Evolutionary conservation across 2,113 vertebrate genomes (phyloP), one percentile per base, ranked within the genome.

Genomic region (Hemiscyllium ocellatum): DNA sequence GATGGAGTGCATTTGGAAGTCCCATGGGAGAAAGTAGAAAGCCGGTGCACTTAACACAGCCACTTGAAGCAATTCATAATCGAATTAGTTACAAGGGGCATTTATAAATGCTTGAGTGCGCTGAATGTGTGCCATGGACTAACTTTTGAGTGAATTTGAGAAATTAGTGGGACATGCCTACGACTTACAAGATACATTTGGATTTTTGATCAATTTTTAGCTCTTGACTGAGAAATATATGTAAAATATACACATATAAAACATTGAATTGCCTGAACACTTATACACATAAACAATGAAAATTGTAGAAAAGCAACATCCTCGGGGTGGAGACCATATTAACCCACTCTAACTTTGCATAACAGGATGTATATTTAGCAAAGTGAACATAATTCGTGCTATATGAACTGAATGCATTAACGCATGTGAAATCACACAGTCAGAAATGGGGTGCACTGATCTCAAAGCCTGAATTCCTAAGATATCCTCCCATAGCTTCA

Each of bases 11-110:
- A 83, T 83, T 83, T 42, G 20, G n/a, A 83, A 20, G 4, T 83
- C 80, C 17, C 80, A 83, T 42, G 37, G 37, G 80, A 19, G 37
- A 47, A 83, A 83, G 80, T 17, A 83, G 37, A 83, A 83, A 83
- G 17, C 19, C 47, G 17, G 20, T 20, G 37, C 80, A 83, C 37
- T 83, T 83, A 6, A 37, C 80, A 47, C 80, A 83, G 37, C 19
- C 37, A 83, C 80, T 83, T 83, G 80, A 83, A 83, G 37, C 80
- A 83, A 83, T 83, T 83, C 80, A 83, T 83, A 83, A 83, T 19
- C 80, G 47, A 83, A 83, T 83, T 83, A 83, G 37, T 20, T 83
- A 83, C 4, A 83, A 47, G 80, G 37, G 42, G 3, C 80, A 83
- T 83, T 22, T 80, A 80, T 13, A 33, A 19, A 29, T 72, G 1